These are phyloP conservation scores for Hepsetus odoe DNA, from an alignment of 2,113 vertebrate genomes.

Conservation along the genomic window DNA sequence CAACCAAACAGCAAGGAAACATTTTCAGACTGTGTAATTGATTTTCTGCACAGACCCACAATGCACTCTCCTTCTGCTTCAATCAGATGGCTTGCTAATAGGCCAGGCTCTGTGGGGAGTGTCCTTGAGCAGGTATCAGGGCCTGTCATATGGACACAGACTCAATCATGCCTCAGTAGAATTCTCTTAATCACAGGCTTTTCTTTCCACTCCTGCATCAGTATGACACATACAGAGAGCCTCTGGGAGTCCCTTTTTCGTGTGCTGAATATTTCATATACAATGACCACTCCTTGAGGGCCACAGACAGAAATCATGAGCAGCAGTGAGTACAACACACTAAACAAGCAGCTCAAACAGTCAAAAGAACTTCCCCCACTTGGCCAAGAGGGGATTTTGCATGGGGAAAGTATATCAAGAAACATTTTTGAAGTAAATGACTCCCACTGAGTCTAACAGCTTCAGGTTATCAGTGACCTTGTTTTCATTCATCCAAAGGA, in stretches of 20 bases:
- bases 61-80: background rate
- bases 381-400: background rate
- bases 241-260: background rate
- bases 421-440: background rate
- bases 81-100: background rate
- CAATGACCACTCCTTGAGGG: background rate
- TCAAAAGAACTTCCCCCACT: background rate
- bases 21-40: no score
- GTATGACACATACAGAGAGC: background rate
- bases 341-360: background rate
- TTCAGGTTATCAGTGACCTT: background rate
- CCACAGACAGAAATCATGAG: background rate
- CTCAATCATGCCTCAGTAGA: background rate
- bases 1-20: no score
- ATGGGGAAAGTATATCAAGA: background rate
- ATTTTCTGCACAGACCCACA: background rate
- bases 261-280: background rate
- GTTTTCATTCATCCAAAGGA: background rate
- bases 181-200: background rate
- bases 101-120: background rate
- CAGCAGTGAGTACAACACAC: background rate
- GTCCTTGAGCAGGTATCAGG: background rate
- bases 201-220: background rate
- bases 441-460: constrained; percentile 3
- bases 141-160: background rate